phyloP scores from a whole-genome alignment of 1,140 invertebrate species.

The Choristoneura fumiferana region DNA sequence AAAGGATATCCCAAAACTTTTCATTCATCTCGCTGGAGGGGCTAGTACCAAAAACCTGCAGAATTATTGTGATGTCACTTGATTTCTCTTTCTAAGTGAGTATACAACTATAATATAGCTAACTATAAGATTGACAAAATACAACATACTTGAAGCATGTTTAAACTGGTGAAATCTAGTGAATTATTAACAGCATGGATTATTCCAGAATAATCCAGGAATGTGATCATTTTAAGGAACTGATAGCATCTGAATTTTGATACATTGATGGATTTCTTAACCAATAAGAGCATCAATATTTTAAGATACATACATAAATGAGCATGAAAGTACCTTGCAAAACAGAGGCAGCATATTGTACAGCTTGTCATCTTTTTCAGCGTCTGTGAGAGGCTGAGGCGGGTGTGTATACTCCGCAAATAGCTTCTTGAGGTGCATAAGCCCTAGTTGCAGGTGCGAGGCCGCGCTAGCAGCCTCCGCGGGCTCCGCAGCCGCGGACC shows the following conservation, averaged over 20 bases:
- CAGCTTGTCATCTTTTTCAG: conserved; percentile 94
- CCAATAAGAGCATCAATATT: too few species aligned
- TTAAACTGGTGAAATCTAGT: too few species aligned
- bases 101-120: too few species aligned
- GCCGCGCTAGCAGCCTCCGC: conserved; percentile 78
- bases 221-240: too few species aligned
- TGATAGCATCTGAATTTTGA: too few species aligned
- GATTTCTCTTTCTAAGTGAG: too few species aligned
- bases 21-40: conserved; percentile 96
- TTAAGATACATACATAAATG: not conserved
- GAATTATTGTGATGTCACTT: not conserved
- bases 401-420: conserved; percentile 96
- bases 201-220: too few species aligned
- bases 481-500: conserved; percentile 60
- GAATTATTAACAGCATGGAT: too few species aligned
- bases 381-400: conserved; percentile 86
- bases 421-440: conserved; percentile 97
- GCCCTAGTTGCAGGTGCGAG: conserved; percentile 91
- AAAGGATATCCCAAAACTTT: conserved; percentile 95
- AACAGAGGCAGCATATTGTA: conserved; percentile 99
- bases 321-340: conserved; percentile 89
- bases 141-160: too few species aligned
- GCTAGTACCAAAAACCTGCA: conserved; percentile 93
- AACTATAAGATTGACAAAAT: too few species aligned
- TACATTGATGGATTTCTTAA: too few species aligned